Base-by-base conservation (phyloP, 2,888 invertebrate species). In the Clistopyga incitator region DNA sequence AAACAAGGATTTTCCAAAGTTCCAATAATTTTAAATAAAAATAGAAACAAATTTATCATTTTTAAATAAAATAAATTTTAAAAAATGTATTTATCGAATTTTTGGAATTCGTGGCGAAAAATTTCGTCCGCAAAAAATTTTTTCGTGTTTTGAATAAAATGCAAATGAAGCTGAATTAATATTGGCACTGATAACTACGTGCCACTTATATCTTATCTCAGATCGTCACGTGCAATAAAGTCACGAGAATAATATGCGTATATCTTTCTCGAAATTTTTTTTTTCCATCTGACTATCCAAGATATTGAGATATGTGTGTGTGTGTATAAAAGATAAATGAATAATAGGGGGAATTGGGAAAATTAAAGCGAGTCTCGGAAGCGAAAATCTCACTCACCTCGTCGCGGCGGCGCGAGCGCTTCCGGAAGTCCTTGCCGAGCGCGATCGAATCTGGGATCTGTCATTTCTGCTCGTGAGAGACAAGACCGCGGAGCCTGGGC, bases 171-270 rank as follows among this genome's bases (percentile, higher is more conserved):
- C 34, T 18, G 61, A 61, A 38, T n/a, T 6, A 34, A 61, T 52
- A 52, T 52, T 20, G 20, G 52, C 20, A 4, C 6, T 52, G 0
- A 13, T 18, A 81, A 77, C 67, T 50, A 67, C 50, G 71, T n/a
- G 81, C 42, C 23, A 65, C 20, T 42, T 38, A 25, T 20, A n/a
- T n/a, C 42, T 81, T 81, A 81, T 81, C 81, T 72, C 18, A 54
- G 52, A 72, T 52, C 20, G 18, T 56, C 10, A 61, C 59, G 74
- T 34, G 47, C 29, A 61, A 61, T n/a, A 34, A 52, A 70, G 64
- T 81, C 81, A 81, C 81, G 81, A 65, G 81, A 77, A 76, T 29
- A 11, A 42, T 45, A 45, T 38, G 10, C n/a, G 42, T 42, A 54
- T 6, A 38, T 15, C n/a, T n/a, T n/a, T n/a, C n/a, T n/a, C n/a